Evolutionary conservation across 2,888 invertebrate genomes (phyloP), one percentile per base, ranked within the genome.

Genomic region (Itoplectis maculator): DNA sequence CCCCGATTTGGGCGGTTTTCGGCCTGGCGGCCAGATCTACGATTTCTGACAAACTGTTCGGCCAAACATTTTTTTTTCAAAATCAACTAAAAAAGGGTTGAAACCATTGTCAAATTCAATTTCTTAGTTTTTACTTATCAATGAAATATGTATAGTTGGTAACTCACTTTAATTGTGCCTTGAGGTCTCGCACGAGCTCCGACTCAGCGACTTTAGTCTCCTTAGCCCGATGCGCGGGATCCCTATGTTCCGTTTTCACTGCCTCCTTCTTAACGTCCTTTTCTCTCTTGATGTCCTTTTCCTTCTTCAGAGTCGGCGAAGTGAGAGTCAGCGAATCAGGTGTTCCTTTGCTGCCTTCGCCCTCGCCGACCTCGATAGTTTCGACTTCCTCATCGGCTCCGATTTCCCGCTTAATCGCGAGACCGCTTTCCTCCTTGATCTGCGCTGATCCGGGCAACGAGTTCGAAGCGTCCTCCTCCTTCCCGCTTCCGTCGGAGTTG

Each of bases 141-240:
- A 29, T 29, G 29, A 29, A 29, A 29, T 29, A n/a, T n/a, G n/a
- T n/a, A 23, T 45, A 49, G 45, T 13, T 7, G 6, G 18, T 23
- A 68, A 93, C 95, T 93, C 94, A 98, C 98, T 99, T 99, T 69
- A 98, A 94, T 93, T 99, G 98, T 74, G 96, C 96, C 92, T 97
- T 97, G 84, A 99, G 95, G 91, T 99, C 98, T 89, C 97, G 95
- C 86, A 97, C 96, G 86, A 96, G 93, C 89, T 97, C 97, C n/a
- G 94, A 95, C 89, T 96, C 96, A 1, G 94, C 94, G 73, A 94
- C 94, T 91, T 96, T 95, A 4, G 95, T 93, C 82, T 96, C 95
- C 89, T 96, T 95, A 0, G 93, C 92, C 76, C 95, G 94, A 85
- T 95, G 94, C 7, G 93, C 93, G 40, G 89, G 90, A 84, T 96